phyloP scores from a whole-genome alignment of 2,888 invertebrate species.

The Calliopum simillimum region DNA sequence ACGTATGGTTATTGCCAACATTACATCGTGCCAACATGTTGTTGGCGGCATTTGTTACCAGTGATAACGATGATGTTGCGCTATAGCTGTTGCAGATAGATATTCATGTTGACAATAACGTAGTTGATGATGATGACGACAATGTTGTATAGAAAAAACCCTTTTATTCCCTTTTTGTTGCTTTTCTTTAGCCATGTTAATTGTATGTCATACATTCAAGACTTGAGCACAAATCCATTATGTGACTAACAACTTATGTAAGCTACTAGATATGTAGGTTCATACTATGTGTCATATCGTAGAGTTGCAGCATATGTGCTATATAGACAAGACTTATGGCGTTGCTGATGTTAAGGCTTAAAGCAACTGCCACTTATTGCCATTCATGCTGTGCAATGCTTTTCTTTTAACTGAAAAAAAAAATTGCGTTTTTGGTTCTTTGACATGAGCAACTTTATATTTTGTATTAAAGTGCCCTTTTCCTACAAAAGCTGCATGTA shows the following conservation, averaged over 20 bases:
- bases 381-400: conserved; percentile 14
- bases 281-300: neutral
- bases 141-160: neutral
- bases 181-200: neutral
- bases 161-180: neutral
- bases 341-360: neutral
- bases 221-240: conserved; percentile 33
- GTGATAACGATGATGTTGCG: conserved; percentile 8
- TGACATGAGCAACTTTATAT: too few relatives aligned
- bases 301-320: neutral
- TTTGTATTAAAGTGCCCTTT: too few relatives aligned
- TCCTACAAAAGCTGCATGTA: too few relatives aligned
- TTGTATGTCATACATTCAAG: conserved; percentile 30
- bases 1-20: conserved; percentile 11
- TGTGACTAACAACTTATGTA: conserved; percentile 26
- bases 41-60: neutral
- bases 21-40: conserved; percentile 1
- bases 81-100: too few relatives aligned
- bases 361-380: conserved; percentile 22
- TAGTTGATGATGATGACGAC: conserved; percentile 9
- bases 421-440: neutral
- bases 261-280: too few relatives aligned
- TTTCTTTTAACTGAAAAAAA: conserved; percentile 3
- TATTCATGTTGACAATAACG: neutral
- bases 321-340: too few relatives aligned